Evolutionary conservation across 2,113 vertebrate genomes (phyloP), one percentile per base, ranked within the genome.

Genomic region (Pelecanus crispus): DNA sequence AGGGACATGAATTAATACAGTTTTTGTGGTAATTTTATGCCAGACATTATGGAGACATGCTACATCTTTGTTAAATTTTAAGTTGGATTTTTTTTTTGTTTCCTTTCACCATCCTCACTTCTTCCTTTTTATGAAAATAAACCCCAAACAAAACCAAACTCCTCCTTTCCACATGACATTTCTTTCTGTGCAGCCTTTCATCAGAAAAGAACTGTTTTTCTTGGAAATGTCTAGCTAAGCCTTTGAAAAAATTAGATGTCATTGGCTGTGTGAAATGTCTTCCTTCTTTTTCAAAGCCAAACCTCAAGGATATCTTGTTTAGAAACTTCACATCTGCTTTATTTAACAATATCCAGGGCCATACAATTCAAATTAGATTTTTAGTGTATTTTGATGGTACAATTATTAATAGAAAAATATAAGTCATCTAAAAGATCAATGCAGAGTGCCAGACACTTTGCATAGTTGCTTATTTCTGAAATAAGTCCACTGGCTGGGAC

Each of bases 241-340:
- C 91, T 95, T 97, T 97, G 95, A 95, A 95, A 96, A 95, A 94
- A 86, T 65, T 34, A 87, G 52, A 75, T 88, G 84, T 91, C 92
- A 77, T 32, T 91, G 70, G 32, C 77, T 85, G 29, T 77, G 71
- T 91, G 78, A 95, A 95, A 88, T 0, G 2, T 91, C 89, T 95
- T 94, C 75, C 25, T 75, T 85, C 65, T 89, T 91, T 84, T 96
- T 87, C 81, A 94, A 92, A 95, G 92, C 59, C 67, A 88, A 12
- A 91, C 79, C 74, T 92, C 86, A 85, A 83, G 44, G 63, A 87
- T 66, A n/a, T 80, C 74, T 86, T 90, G 58, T 94, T 92, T 90
- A 91, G 91, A 92, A 88, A 82, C 22, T 55, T 87, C 92, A 81
- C 49, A 74, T 87, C 87, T 94, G 84, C 79, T 95, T 95, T 95